These are phyloP conservation scores for Drosophila serrata DNA, from an alignment of 1,140 invertebrate species.

Conservation along the genomic window DNA sequence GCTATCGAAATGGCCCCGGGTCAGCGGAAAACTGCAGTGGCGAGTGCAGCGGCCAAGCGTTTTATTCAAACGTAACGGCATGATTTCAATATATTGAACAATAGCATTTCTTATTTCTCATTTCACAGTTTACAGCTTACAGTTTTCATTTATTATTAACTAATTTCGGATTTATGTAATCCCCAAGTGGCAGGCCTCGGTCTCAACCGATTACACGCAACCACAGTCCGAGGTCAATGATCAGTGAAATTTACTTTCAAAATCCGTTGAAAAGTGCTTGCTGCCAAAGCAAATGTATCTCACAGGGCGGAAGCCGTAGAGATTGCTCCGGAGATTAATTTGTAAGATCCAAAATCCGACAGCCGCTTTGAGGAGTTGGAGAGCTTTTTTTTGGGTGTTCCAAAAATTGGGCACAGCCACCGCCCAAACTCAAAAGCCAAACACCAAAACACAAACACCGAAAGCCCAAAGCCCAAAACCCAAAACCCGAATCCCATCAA, in stretches of 20 bases:
- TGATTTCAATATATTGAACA: slow-evolving; percentile 69
- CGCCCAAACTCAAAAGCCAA: slow-evolving; percentile 7
- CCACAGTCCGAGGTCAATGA: slow-evolving; percentile 81
- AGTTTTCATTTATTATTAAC: slow-evolving; percentile 83
- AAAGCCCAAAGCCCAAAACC: slow-evolving; percentile 8
- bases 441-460: not conserved
- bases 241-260: slow-evolving; percentile 83
- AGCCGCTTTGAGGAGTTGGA: slow-evolving; percentile 21
- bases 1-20: slow-evolving; percentile 12
- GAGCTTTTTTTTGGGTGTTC: slow-evolving; percentile 41
- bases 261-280: slow-evolving; percentile 73
- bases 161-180: slow-evolving; percentile 82
- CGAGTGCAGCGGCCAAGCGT: slow-evolving; percentile 50
- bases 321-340: slow-evolving; percentile 60
- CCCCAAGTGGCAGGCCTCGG: slow-evolving; percentile 60
- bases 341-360: slow-evolving; percentile 52
- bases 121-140: slow-evolving; percentile 77
- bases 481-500: slow-evolving; percentile 24
- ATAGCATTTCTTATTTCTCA: slow-evolving; percentile 58
- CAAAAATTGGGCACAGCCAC: slow-evolving; percentile 37
- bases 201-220: slow-evolving; percentile 71
- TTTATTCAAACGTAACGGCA: slow-evolving; percentile 66
- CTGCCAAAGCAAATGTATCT: slow-evolving; percentile 21
- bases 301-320: slow-evolving; percentile 55
- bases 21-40: slow-evolving; percentile 59